A percentile compares a stretch with the other conserved stretches of the same genome.
phyloP scores from a whole-genome alignment of 1,140 invertebrate genomes.

The Episyrphus balteatus region DNA sequence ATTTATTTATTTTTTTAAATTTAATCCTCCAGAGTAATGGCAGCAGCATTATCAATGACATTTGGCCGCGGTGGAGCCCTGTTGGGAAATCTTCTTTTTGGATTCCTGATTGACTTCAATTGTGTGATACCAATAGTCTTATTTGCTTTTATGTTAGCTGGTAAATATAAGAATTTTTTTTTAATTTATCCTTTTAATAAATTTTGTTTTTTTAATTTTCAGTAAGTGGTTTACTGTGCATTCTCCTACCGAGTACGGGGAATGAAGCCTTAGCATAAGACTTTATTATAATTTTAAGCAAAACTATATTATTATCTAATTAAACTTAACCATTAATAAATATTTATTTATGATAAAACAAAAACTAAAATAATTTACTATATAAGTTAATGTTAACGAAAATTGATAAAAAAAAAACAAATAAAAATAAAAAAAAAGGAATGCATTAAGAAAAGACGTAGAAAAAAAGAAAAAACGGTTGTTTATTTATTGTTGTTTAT shows the following conservation, averaged over 20 bases:
- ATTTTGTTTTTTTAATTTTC: slow-evolving; percentile 29
- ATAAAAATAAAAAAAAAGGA: too few relatives aligned
- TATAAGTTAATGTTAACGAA: too few relatives aligned
- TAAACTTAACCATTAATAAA: too few relatives aligned
- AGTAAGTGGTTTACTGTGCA: slow-evolving; percentile 55
- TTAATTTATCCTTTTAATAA: background rate
- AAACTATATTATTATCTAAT: too few relatives aligned
- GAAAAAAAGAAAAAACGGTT: too few relatives aligned
- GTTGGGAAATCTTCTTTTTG: slow-evolving; percentile 56
- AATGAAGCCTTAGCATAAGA: slow-evolving; percentile 51
- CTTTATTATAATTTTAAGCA: too few relatives aligned
- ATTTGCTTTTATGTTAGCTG: slow-evolving; percentile 54
- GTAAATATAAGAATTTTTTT: slow-evolving; percentile 40
- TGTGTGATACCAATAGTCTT: slow-evolving; percentile 56
- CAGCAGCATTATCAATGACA: slow-evolving; percentile 57
- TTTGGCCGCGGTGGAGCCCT: slow-evolving; percentile 59
- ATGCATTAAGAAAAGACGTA: too few relatives aligned
- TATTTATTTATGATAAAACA: too few relatives aligned
- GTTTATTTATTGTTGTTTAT: too few relatives aligned
- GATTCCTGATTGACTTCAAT: slow-evolving; percentile 60
- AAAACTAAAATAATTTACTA: too few relatives aligned
- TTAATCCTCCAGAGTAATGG: slow-evolving; percentile 56
- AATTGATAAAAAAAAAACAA: too few relatives aligned
- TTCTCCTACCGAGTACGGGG: slow-evolving; percentile 54
- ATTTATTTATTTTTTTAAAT: too few relatives aligned